Conservation (phyloP, 2,113 vertebrate species). For the Euleptes europaea region DNA sequence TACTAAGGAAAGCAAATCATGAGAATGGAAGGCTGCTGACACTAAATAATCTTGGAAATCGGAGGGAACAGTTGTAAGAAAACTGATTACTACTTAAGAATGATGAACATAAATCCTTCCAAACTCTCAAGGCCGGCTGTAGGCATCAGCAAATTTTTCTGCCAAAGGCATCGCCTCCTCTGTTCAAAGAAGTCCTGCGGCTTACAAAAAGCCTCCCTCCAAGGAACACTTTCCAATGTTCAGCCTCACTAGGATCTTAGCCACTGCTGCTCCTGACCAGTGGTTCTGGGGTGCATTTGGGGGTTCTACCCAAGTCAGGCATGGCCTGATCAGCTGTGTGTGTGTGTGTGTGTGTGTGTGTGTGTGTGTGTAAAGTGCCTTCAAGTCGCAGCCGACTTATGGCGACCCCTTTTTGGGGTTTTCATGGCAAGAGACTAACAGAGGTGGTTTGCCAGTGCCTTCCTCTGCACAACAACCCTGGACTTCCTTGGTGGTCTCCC, state of each 20-base stretch:
- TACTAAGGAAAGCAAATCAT: conserved; percentile 71
- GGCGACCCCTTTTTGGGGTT: too few species aligned
- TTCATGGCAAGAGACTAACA: too few species aligned
- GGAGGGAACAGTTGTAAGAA: conserved; percentile 53
- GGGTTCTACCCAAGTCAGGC: not conserved
- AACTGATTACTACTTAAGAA: conserved; percentile 65
- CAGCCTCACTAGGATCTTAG: not conserved
- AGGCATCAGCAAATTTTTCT: conserved; percentile 29
- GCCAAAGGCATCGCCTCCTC: conserved; percentile 16
- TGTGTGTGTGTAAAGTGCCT: too few species aligned
- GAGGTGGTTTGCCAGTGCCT: too few species aligned
- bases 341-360: too few species aligned
- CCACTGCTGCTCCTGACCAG: not conserved
- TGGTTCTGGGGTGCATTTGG: not conserved
- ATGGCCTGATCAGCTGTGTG: not conserved
- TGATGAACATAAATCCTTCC: conserved; percentile 59
- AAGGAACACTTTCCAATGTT: not conserved
- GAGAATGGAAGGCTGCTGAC: conserved; percentile 63
- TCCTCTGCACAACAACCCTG: too few species aligned
- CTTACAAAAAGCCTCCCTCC: not conserved
- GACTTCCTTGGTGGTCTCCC: too few species aligned
- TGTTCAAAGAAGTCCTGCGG: conserved; percentile 11
- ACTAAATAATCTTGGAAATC: conserved; percentile 66
- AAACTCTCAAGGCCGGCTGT: conserved; percentile 51
- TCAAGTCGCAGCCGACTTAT: too few species aligned